Evolutionary conservation across 1,140 invertebrate species (phyloP), one percentile per base, ranked within the genome.

Genomic region (Bradynema listronoti): DNA sequence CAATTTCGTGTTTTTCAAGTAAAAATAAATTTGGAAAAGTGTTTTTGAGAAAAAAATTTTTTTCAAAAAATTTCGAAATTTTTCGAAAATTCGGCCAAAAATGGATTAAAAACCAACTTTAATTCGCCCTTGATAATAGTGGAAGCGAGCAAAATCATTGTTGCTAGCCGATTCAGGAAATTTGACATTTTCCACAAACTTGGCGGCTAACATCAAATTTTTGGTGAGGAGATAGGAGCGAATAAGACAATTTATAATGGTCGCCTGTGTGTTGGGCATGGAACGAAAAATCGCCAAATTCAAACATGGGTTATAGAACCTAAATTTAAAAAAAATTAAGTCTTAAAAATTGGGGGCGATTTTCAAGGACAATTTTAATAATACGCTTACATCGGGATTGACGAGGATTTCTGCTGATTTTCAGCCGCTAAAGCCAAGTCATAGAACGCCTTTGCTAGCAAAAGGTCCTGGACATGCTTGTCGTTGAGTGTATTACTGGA

Each of bases 141-240:
- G 82, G 79, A 89, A 98, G 74, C 94, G 84, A 0, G 94, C 93
- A 88, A 90, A 94, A 78, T 98, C 93, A 82, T 97, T 98, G 79
- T 98, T 99, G 79, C 90, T 92, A 0, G 92, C 92, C 65, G 72
- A 72, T 80, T 97, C 92, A 0, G 94, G 93, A 75, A 92, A 98
- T 0, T 89, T 87, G 33, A 85, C 19, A 78, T 98, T 98, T 30
- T 90, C 88, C 0, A 97, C 90, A 30, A 99, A 56, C 33, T 75
- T 70, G 7, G 81, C 79, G 16, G 84, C 85, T 74, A 85, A 91
- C 81, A 96, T 91, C 80, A 94, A 96, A 4, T 97, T 80, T 72
- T 90, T 92, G 75, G 91, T 94, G 76, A 93, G 88, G 7, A 98
- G 81, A 78, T 98, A 98, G 79, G 93, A 94, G 43, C 94, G 83